These are phyloP conservation scores for Eidolon helvum DNA, from an alignment of 2,113 vertebrate genomes.

Conservation along the genomic window DNA sequence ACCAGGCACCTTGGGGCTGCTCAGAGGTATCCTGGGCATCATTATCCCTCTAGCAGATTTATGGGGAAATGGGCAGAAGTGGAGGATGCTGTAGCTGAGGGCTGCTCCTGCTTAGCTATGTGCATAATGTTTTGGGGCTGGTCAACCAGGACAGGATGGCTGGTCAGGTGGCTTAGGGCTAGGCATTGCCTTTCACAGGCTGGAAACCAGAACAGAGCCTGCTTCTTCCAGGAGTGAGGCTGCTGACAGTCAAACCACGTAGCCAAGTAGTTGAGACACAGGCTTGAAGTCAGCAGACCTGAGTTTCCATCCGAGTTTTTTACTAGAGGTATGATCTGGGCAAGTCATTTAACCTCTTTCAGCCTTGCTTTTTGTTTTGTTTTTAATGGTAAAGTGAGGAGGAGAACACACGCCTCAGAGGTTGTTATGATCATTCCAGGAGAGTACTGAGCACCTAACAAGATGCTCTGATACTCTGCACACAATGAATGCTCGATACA, in stretches of 20 bases:
- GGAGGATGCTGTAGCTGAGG: background rate
- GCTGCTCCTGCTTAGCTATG: background rate
- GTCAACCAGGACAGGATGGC: background rate
- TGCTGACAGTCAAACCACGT: background rate
- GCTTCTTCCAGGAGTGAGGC: background rate
- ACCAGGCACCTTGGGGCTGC: background rate
- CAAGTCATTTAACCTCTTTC: background rate
- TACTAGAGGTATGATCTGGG: background rate
- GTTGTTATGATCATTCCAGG: background rate
- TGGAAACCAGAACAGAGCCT: background rate
- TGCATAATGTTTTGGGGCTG: background rate
- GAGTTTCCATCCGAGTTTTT: background rate
- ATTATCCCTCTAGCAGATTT: background rate
- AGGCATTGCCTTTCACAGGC: background rate
- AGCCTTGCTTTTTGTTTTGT: background rate
- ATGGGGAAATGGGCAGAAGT: background rate
- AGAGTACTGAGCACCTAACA: background rate
- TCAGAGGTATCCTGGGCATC: background rate
- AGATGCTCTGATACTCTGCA: background rate
- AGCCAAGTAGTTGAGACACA: background rate
- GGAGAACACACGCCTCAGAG: background rate
- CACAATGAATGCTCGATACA: fast-evolving
- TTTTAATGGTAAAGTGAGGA: background rate
- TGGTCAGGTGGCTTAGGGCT: background rate
- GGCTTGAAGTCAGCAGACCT: background rate